Percentiles rank a stretch among this genome's conserved stretches.
Evolutionary conservation across 2,888 invertebrate species (phyloP).

Genomic region (Drosophila subsilvestris): DNA sequence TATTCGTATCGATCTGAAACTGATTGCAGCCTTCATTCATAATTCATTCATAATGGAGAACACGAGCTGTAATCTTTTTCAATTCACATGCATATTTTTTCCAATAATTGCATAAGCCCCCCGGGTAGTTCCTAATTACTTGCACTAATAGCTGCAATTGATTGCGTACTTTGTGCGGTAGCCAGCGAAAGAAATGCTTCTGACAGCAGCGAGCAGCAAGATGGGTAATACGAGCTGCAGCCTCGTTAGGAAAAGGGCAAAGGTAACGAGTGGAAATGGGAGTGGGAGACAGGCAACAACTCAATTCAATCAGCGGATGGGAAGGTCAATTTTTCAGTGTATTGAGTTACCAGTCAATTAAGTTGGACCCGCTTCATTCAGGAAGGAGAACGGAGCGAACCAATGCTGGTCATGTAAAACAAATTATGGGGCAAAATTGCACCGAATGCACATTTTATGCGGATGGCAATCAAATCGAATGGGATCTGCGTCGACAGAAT

Average conservation of each 20-base stretch:
- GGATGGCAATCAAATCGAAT: slow-evolving; percentile 58
- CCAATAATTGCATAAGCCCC: slow-evolving; percentile 32
- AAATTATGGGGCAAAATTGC: slow-evolving; percentile 26
- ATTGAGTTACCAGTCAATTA: slow-evolving; percentile 35
- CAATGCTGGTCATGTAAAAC: slow-evolving; percentile 10
- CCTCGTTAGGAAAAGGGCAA: slow-evolving; percentile 41
- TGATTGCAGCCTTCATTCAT: slow-evolving; percentile 20
- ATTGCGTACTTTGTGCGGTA: slow-evolving; percentile 37
- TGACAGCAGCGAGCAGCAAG: slow-evolving; percentile 28
- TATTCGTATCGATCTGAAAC: neutral
- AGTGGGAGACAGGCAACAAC: slow-evolving; percentile 34
- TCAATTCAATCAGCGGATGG: slow-evolving; percentile 39
- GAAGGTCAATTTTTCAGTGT: slow-evolving; percentile 14
- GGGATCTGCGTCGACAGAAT: slow-evolving; percentile 64
- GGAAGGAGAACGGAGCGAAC: neutral
- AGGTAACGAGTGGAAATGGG: slow-evolving; percentile 16
- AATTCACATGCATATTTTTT: slow-evolving; percentile 10
- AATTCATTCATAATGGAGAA: slow-evolving; percentile 15
- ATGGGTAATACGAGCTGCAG: slow-evolving; percentile 49
- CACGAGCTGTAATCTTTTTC: slow-evolving; percentile 4
- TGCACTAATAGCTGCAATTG: slow-evolving; percentile 45
- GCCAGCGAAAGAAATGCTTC: slow-evolving; percentile 18
- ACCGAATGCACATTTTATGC: slow-evolving; percentile 38
- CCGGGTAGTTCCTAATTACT: slow-evolving; percentile 28
- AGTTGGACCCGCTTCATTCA: slow-evolving; percentile 6